Conservation (phyloP, 2,888 invertebrate genomes). For the Thera obeliscata region DNA sequence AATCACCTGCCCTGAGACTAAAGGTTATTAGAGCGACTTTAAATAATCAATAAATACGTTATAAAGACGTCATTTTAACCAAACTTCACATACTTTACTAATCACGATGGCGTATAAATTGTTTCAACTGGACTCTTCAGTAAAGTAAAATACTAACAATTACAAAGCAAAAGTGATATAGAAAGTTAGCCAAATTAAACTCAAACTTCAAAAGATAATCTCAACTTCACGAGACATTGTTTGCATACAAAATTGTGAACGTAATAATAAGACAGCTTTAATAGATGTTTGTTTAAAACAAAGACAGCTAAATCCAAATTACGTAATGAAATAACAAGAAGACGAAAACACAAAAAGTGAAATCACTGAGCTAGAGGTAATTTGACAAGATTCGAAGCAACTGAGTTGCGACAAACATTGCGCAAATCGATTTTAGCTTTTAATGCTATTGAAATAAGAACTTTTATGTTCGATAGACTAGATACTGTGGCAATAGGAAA, state of each 20-base stretch:
- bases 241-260: constrained; percentile 30
- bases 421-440: constrained; percentile 31
- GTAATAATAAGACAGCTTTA: constrained; percentile 34
- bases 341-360: constrained; percentile 46
- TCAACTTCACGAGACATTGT: constrained; percentile 32
- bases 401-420: constrained; percentile 41
- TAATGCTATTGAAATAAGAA: constrained; percentile 26
- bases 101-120: constrained; percentile 44
- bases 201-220: constrained; percentile 28
- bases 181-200: constrained; percentile 28
- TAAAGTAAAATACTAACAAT: constrained; percentile 25
- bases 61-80: constrained; percentile 48
- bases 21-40: constrained; percentile 35
- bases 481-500: constrained; percentile 27
- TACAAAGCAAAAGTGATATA: constrained; percentile 21
- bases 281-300: constrained; percentile 29
- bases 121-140: constrained; percentile 5
- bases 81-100: constrained; percentile 51
- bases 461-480: constrained; percentile 19
- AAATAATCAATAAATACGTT: constrained; percentile 33
- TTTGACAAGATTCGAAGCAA: constrained; percentile 51
- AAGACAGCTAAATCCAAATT: constrained; percentile 32
- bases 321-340: constrained; percentile 44
- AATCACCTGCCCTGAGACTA: constrained; percentile 28
- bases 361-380: constrained; percentile 51